Base-by-base conservation (phyloP, 2,888 invertebrate genomes). In the Coecobrya sp. region DNA sequence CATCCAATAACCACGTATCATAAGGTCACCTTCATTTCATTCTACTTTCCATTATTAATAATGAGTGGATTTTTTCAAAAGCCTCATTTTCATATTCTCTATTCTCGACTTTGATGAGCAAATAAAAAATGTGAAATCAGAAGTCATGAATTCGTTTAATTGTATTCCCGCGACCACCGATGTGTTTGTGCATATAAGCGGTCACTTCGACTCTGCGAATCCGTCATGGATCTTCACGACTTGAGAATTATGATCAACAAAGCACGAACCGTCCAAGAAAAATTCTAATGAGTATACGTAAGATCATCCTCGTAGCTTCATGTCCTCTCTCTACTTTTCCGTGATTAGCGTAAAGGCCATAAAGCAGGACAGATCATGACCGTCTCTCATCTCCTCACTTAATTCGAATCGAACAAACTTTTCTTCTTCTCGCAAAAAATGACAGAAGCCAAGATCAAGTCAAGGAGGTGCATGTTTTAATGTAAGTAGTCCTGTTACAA, bases 341-440 rank as follows among this genome's bases (percentile, higher is more conserved):
- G 59, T 82, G 82, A 82, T 82, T 59, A 82, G 27, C 19, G 45
- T 11, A 27, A 52, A 81, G 55, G 81, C 19, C 55, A 82, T 59
- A 82, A 59, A 82, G 45, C 10, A 13, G 70, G 27, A 68, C 42
- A 45, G 45, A 36, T 73, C 73, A 42, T 42, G 73, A 36, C 13
- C 1, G n/a, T 25, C 25, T 52, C 76, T 25, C 36, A 13, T 11
- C 49, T 52, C 16, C 8, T 27, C 22, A 27, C 52, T 76, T 76
- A 49, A 52, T 27, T 25, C 76, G 25, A 49, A 49, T 52, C 4
- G 25, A 73, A 73, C 73, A 52, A 76, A 76, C 45, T 45, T 45
- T 42, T 73, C 42, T 19, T n/a, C n/a, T 42, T 22, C 13, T 73
- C 22, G 13, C 42, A 76, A 49, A 76, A 76, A 49, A 7, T 76